Evolutionary conservation across 2,113 vertebrate genomes (phyloP).

Genomic region (Vombatus ursinus): DNA sequence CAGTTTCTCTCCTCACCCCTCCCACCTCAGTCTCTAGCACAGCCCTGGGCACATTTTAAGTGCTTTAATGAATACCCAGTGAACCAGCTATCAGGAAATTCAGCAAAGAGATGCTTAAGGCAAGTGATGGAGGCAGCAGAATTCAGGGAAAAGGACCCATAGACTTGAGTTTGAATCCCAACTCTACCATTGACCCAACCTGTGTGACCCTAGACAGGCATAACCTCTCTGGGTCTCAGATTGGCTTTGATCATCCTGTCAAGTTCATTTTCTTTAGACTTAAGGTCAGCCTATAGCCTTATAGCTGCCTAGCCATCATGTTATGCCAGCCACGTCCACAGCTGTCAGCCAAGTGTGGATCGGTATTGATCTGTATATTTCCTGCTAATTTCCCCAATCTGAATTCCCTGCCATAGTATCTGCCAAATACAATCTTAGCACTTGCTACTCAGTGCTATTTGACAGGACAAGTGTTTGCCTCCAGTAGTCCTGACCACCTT

Average conservation of each 20-base stretch:
- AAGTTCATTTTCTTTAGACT: not conserved
- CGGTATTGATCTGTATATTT: not conserved
- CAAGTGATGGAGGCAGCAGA: not conserved
- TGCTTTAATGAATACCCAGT: not conserved
- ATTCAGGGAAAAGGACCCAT: not conserved
- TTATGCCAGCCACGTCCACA: not conserved
- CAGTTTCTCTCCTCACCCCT: not conserved
- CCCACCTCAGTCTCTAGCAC: not conserved
- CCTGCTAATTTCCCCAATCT: not conserved
- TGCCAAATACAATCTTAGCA: conserved; percentile 1
- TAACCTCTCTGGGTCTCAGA: not conserved
- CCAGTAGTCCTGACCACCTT: not conserved
- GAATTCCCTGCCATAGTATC: not conserved
- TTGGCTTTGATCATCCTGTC: not conserved
- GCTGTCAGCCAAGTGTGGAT: not conserved
- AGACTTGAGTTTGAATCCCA: not conserved
- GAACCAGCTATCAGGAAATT: not conserved
- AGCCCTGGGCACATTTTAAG: not conserved
- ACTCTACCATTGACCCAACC: not conserved
- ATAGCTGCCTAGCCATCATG: not conserved
- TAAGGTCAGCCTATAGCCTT: not conserved
- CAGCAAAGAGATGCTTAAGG: not conserved
- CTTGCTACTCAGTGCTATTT: not conserved
- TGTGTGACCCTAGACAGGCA: not conserved
- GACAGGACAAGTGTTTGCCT: not conserved